Base-by-base conservation (phyloP, 2,113 vertebrate genomes). In the Sander lucioperca region DNA sequence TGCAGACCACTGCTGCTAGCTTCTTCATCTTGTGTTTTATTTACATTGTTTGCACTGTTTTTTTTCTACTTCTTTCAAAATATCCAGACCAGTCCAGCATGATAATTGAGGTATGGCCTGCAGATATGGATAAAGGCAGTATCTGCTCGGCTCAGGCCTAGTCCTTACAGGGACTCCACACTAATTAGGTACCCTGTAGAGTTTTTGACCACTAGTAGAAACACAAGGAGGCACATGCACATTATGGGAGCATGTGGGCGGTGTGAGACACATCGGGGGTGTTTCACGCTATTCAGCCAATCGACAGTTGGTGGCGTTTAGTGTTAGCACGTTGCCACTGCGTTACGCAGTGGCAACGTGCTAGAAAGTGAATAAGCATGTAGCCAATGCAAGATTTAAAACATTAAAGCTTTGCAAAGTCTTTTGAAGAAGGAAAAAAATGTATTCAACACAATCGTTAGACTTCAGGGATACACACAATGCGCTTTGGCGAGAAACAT, bases 1-100 rank as follows among this genome's bases (percentile, higher is more conserved):
- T 58, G 11, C 19, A 11, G 25, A 70, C 63, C 51, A 66, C 58
- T 79, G 36, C n/a, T 56, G 39, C 54, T 67, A n/a, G 25, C 59
- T 66, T 54, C 67, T 65, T 66, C 14, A 19, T 51, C 48, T 66
- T 39, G 10, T 39, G 36, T 53, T 67, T 51, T 78, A 39, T 74
- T 81, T 64, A 54, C 57, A 59, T 21, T 81, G 57, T 56, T 80
- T 15, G 5, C 47, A 33, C 10, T 54, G 27, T 16, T 54, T 43
- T 43, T 63, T 47, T 15, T 43, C 39, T 43, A 43, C 39, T 43
- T 4, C 1, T 23, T 54, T 33, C 10, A 56, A 36, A n/a, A 73
- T 47, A 45, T 54, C 10, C 6, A 25, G 64, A 64, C n/a, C 47
- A 48, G 70, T 51, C 48, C 30, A 43, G 30, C 21, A 64, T 12